These are phyloP conservation scores for Syngnathoides biaculeatus DNA, from an alignment of 2,113 vertebrate species.

Conservation along the genomic window DNA sequence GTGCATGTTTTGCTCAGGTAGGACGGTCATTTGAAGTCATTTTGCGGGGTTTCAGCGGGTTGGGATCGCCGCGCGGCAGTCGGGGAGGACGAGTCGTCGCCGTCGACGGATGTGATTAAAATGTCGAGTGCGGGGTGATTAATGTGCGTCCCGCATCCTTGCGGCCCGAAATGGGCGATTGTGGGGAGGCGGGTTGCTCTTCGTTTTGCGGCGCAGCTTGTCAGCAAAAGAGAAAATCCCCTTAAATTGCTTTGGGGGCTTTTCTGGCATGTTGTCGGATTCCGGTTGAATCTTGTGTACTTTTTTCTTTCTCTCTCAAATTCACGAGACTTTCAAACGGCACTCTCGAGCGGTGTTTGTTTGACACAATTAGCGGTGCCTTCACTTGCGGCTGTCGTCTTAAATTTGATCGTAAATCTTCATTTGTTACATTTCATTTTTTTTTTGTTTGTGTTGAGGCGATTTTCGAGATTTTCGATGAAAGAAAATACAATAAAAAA, in stretches of 20 bases:
- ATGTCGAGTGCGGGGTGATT: background rate
- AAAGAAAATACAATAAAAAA: no score
- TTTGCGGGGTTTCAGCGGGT: background rate
- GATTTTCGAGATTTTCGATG: no score
- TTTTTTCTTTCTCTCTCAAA: background rate
- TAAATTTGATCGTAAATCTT: no score
- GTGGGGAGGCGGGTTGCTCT: background rate
- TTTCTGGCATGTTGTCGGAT: background rate
- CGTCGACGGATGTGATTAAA: background rate
- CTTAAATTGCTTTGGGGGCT: background rate
- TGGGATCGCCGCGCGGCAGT: background rate
- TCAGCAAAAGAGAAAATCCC: background rate
- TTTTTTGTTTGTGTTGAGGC: no score
- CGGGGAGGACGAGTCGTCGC: background rate
- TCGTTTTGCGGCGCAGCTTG: background rate
- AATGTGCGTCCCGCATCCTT: background rate
- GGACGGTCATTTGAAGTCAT: slow-evolving; percentile 20
- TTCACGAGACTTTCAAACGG: background rate
- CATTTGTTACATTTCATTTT: no score
- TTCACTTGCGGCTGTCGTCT: no score
- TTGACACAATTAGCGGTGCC: background rate
- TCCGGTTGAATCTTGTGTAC: background rate
- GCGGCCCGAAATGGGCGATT: background rate
- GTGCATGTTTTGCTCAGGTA: slow-evolving; percentile 68
- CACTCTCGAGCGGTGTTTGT: background rate